Percentiles rank a stretch among this genome's conserved stretches.
phyloP scores from a whole-genome alignment of 2,113 vertebrate species.

The Macroglossus sobrinus region DNA sequence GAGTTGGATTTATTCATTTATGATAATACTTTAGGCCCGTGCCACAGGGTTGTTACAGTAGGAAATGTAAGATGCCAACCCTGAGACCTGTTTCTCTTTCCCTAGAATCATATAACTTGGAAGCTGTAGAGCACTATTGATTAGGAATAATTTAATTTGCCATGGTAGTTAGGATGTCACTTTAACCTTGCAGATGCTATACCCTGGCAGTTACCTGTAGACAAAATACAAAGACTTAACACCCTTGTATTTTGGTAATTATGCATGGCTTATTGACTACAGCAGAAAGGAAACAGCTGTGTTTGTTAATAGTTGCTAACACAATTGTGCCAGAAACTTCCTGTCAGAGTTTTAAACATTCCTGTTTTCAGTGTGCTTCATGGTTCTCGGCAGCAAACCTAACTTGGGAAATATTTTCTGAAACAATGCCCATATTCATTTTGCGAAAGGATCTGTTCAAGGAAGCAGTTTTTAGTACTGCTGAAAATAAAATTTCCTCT shows the following conservation, averaged over 20 bases:
- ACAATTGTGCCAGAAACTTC: constrained; percentile 38
- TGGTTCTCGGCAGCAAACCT: constrained; percentile 7
- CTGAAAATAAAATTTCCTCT: neutral
- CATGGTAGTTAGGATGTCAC: neutral
- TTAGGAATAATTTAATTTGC: neutral
- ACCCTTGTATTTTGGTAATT: neutral
- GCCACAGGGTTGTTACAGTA: neutral
- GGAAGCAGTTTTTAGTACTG: neutral
- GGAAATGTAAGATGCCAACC: neutral
- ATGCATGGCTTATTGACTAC: neutral
- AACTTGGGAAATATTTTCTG: constrained; percentile 43
- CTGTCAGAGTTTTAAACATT: constrained; percentile 35
- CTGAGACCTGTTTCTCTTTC: neutral
- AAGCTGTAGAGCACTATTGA: neutral
- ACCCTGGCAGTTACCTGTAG: neutral
- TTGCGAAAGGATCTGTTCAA: neutral
- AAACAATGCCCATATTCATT: neutral
- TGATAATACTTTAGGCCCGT: neutral
- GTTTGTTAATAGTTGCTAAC: neutral
- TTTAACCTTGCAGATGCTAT: neutral
- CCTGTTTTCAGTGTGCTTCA: neutral
- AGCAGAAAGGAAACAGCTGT: constrained; percentile 55
- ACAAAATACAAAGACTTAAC: neutral
- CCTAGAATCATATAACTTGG: neutral
- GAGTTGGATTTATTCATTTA: neutral